Base-by-base conservation (phyloP, 2,113 vertebrate genomes). In the Xyrauchen texanus region DNA sequence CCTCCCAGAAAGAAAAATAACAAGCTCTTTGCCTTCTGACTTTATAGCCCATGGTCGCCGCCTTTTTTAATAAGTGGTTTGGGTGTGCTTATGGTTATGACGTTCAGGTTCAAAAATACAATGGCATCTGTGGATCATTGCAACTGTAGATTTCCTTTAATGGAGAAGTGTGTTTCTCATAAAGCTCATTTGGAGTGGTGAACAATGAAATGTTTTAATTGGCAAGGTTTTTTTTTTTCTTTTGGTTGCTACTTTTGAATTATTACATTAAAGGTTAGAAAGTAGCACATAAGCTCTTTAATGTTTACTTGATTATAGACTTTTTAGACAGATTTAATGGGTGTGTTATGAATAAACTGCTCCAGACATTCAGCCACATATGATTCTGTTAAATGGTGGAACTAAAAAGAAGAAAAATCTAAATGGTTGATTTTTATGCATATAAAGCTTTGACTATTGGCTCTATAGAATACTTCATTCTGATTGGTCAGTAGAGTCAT, bases 1-100 rank as follows among this genome's bases (percentile, higher is more conserved):
- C 89, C 89, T 90, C 90, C 89, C 86, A 82, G 86, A 90, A 92
- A 92, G 91, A 93, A 93, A 93, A 91, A 92, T 91, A 92, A 93
- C 90, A 92, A 91, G 91, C 90, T 15, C 21, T 83, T 86, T 10
- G 86, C 86, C 87, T 90, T 85, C 88, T 88, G 88, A 89, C 90
- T 92, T 92, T 92, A 92, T 90, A 87, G 90, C 89, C 86, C 47
- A 90, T 91, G 90, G 91, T 88, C 88, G 73, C 90, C 82, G 82
- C 73, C 80, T 70, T 51, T 64, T 91, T 92, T 91, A 93, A 92
- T 92, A 89, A 89, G 91, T 80, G 91, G 90, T 93, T 92, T 91
- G 90, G 90, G 89, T 74, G 71, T 65, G 68, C 83, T 78, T 4
- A 42, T 81, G 70, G 85, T 83, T 84, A 86, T 91, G 90, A 91